Evolutionary conservation across 2,888 invertebrate species (phyloP).

Genomic region (Crematogaster levior): DNA sequence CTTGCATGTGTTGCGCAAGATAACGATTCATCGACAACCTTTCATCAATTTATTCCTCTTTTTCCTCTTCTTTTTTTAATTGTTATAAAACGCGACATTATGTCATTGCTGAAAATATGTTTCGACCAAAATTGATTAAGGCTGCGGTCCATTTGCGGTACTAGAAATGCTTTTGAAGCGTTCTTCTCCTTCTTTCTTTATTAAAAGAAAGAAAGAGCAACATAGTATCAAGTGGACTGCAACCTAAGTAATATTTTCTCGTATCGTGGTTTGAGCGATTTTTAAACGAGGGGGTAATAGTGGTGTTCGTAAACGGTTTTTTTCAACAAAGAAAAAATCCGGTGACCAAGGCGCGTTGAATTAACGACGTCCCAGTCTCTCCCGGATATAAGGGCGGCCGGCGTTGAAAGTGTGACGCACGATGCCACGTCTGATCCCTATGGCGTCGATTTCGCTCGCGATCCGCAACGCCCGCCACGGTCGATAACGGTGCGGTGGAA

Average conservation of each 20-base stretch:
- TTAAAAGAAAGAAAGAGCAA: too few relatives aligned
- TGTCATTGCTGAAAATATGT: not conserved
- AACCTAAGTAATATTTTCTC: too few relatives aligned
- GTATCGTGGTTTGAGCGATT: not conserved
- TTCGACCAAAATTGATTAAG: too few relatives aligned
- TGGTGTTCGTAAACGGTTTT: not conserved
- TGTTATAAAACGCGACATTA: not conserved
- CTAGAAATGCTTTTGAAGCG: too few relatives aligned
- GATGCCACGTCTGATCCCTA: constrained; percentile 11
- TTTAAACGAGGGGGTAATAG: not conserved
- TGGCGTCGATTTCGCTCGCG: constrained; percentile 65
- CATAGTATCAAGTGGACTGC: too few relatives aligned
- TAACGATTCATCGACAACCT: not conserved
- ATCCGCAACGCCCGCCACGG: constrained; percentile 66
- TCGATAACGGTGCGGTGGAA: constrained; percentile 73
- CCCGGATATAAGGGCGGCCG: not conserved
- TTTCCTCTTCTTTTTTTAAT: not conserved
- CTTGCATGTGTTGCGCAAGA: not conserved
- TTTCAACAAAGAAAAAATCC: not conserved
- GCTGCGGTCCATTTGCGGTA: too few relatives aligned
- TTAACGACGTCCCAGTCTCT: too few relatives aligned
- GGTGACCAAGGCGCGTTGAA: not conserved
- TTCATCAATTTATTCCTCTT: not conserved
- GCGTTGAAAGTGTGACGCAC: not conserved
- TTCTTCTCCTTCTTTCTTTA: too few relatives aligned